Conservation (phyloP, 2,797 vertebrate genomes). For the Australoheros facetus region DNA sequence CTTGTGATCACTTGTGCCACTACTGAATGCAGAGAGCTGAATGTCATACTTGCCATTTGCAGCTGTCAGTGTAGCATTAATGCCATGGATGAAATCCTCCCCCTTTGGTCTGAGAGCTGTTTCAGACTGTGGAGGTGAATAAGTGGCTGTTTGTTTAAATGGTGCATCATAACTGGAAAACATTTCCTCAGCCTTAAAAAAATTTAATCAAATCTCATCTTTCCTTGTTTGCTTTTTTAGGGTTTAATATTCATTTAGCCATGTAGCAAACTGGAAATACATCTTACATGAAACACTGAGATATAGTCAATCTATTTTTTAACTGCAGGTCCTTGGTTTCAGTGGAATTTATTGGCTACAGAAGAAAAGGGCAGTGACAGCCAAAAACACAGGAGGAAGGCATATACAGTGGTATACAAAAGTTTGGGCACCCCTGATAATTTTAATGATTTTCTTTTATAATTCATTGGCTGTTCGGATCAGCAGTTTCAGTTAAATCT, state of each 20-base stretch:
- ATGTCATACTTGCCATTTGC: constrained; percentile 89
- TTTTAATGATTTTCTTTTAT: too few species aligned
- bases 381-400: constrained; percentile 53
- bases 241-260: constrained; percentile 74
- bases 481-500: too few species aligned
- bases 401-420: background rate
- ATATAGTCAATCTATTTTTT: background rate
- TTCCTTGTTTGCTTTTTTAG: constrained; percentile 76
- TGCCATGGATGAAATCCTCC: constrained; percentile 88
- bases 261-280: constrained; percentile 77
- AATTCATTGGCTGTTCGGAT: too few species aligned
- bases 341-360: constrained; percentile 7
- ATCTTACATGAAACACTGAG: constrained; percentile 1
- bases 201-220: constrained; percentile 84
- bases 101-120: constrained; percentile 83
- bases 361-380: background rate
- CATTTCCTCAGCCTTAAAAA: background rate
- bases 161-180: background rate
- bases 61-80: constrained; percentile 83
- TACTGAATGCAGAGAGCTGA: background rate
- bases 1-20: background rate
- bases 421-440: too few species aligned
- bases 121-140: constrained; percentile 69
- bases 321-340: background rate
- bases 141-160: background rate